A percentile compares a stretch with the other conserved stretches of the same genome.
phyloP scores from a whole-genome alignment of 1,140 invertebrate species.

The Drosophila quadrilineata region DNA sequence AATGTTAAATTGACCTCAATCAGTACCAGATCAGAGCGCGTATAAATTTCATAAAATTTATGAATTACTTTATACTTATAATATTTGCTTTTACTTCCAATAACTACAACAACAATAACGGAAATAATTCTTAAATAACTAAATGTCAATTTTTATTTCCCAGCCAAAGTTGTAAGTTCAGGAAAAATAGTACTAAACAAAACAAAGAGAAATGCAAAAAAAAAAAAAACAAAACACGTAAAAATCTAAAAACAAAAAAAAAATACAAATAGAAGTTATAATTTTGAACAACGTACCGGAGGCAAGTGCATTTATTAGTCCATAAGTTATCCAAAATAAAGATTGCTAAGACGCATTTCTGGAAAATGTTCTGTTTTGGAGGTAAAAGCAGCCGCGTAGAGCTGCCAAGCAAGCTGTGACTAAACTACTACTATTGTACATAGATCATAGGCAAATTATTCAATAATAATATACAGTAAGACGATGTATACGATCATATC shows the following conservation, averaged over 20 bases:
- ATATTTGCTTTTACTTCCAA: slow-evolving; percentile 70
- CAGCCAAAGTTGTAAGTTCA: slow-evolving; percentile 32
- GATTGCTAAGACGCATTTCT: slow-evolving; percentile 34
- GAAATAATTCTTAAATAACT: not conserved
- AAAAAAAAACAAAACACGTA: slow-evolving; percentile 7
- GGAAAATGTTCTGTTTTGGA: slow-evolving; percentile 37
- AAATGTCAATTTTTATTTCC: not conserved
- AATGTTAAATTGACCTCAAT: slow-evolving; percentile 13
- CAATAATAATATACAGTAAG: slow-evolving; percentile 2
- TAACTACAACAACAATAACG: slow-evolving; percentile 18
- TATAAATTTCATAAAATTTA: slow-evolving; percentile 26
- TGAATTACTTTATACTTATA: slow-evolving; percentile 44
- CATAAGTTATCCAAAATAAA: slow-evolving; percentile 50
- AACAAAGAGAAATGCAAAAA: slow-evolving; percentile 10
- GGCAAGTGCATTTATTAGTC: slow-evolving; percentile 79
- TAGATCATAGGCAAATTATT: slow-evolving; percentile 30
- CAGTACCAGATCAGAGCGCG: slow-evolving; percentile 16
- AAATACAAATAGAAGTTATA: slow-evolving; percentile 20
- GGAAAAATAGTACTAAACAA: slow-evolving; percentile 15
- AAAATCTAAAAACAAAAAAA: slow-evolving; percentile 10
- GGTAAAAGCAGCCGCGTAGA: slow-evolving; percentile 57
- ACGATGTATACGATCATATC: slow-evolving; percentile 27
- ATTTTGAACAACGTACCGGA: slow-evolving; percentile 76
- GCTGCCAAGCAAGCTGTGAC: slow-evolving; percentile 63
- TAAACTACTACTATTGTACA: slow-evolving; percentile 43